Conservation (phyloP, 2,888 invertebrate species). For the Aleiodes testaceus region DNA sequence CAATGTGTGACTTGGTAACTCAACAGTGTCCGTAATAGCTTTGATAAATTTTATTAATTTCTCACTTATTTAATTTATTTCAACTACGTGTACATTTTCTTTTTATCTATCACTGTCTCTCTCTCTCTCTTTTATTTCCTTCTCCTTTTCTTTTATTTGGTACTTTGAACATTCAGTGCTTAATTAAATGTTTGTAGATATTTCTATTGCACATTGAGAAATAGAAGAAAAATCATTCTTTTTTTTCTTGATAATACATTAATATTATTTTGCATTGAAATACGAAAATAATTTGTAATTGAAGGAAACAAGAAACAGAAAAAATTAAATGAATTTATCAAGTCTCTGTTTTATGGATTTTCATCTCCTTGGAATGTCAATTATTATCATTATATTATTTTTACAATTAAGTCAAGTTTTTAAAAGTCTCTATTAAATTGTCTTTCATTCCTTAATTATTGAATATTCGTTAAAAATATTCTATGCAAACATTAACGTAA, state of each 20-base stretch:
- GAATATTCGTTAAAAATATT: background rate
- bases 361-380: no score
- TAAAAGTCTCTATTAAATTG: background rate
- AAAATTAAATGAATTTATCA: no score
- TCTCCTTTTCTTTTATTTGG: slow-evolving; percentile 1
- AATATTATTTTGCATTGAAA: no score
- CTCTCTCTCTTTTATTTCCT: background rate
- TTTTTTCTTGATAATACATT: no score
- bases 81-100: slow-evolving; percentile 2
- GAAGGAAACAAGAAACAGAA: background rate
- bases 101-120: background rate
- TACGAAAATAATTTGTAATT: background rate
- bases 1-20: no score
- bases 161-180: slow-evolving; percentile 30
- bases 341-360: no score
- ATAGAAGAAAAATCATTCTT: background rate
- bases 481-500: slow-evolving; percentile 9
- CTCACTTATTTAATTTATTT: background rate
- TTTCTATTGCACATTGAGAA: slow-evolving; percentile 25
- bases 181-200: slow-evolving; percentile 11
- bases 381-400: no score
- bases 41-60: no score
- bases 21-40: no score
- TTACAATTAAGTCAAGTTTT: no score
- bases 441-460: background rate